Evolutionary conservation across 2,113 vertebrate species (phyloP), one percentile per base, ranked within the genome.

Genomic region (Catharus minimus): DNA sequence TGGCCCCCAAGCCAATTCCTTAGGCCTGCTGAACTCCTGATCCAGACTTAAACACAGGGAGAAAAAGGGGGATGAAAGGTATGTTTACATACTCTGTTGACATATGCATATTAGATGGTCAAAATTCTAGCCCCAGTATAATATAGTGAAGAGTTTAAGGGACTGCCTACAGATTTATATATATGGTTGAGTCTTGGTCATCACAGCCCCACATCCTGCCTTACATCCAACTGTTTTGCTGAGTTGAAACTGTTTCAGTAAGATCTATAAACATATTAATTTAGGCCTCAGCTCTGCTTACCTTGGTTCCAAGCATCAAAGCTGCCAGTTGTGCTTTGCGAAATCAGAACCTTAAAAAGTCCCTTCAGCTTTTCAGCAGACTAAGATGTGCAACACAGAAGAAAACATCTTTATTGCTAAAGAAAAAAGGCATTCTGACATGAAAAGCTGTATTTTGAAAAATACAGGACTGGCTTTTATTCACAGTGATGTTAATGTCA

Each of bases 381-480:
- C 15, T 79, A 75, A 87, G 36, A 86, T 81, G 57, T 87, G 46
- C 62, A 38, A 22, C 41, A 87, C 50, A 87, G 82, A 84, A 96
- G 60, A 86, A 91, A 71, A 92, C 60, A 89, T 41, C 67, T 92
- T 88, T 69, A 86, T 49, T 84, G 53, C 41, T 86, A 50, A 56
- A 82, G 30, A 66, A 90, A 94, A 91, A 69, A 84, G 24, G 69
- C 86, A 91, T 82, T 73, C n/a, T 82, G 26, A 74, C 53, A 47
- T 30, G 91, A 66, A 93, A 97, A 97, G 82, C 60, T 58, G 43
- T 80, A 90, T 81, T 90, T 84, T 81, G 86, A 92, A 86, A 95
- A 94, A 87, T 32, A 90, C 30, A 66, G 43, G 43, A 46, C 69
- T 88, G 68, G 46, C 32, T 86, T 93, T 78, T 86, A 76, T 55